Evolutionary conservation across 1,140 invertebrate genomes (phyloP), one percentile per base, ranked within the genome.

Genomic region (Caenorhabditis briggsae): DNA sequence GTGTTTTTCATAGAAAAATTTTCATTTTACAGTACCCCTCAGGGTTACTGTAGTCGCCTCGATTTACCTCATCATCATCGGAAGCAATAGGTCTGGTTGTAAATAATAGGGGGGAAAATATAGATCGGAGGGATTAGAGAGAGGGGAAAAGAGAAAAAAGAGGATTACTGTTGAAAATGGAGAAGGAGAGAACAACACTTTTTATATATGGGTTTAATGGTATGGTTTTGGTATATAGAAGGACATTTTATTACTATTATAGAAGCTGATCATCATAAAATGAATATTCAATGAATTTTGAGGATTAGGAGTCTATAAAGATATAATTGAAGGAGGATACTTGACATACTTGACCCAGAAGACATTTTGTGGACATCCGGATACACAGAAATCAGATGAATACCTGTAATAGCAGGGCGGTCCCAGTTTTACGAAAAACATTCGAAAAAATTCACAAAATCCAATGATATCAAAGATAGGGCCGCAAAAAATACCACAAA

Each of bases 101-200:
- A 78, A 78, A 78, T 48, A 78, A 78, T 20, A 23, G n/a, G 9
- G 25, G 8, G 23, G 3, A 33, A 33, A 33, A 33, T 33, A 33
- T 33, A 33, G 33, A 33, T 33, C 1, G 64, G 33, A 46, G 20
- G 64, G 64, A 70, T 61, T 61, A 61, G 33, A 70, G 23, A 41
- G 61, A 9, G 64, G 70, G 70, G n/a, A n/a, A n/a, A n/a, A 41
- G 61, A 9, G 64, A 46, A 33, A 33, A 33, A 33, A 33, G 33
- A 33, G 33, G 33, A 33, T 33, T 33, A 78, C 50, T 78, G 53
- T 78, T 48, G 48, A 53, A 78, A 78, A 78, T 78, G 23, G 46
- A n/a, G n/a, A 14, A n/a, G 11, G 46, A 78, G 43, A 46, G 41
- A 46, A 46, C 8, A 64, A 46, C 43, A 70, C 33, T 70, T 78